Conservation (phyloP, 2,888 invertebrate species). For the Polydrusus pterygomalis region DNA sequence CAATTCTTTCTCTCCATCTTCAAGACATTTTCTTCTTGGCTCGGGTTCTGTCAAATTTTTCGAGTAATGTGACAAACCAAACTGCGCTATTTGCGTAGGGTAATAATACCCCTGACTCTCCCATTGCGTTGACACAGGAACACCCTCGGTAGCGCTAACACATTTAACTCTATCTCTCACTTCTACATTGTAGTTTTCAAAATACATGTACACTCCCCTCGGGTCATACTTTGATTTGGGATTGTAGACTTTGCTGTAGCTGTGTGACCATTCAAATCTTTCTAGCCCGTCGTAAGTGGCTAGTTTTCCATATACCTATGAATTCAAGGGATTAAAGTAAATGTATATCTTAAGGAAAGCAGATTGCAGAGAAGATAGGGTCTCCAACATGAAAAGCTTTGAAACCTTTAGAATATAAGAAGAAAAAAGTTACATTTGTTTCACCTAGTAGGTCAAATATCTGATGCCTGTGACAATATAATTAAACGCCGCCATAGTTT, state of each 20-base stretch:
- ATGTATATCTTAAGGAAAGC: too few relatives aligned
- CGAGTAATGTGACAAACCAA: constrained; percentile 97
- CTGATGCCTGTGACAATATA: too few relatives aligned
- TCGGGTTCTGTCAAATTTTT: constrained; percentile 92
- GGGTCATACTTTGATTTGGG: constrained; percentile 93
- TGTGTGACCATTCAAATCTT: constrained; percentile 95
- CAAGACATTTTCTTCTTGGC: constrained; percentile 82
- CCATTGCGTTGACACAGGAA: constrained; percentile 98
- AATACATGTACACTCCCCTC: constrained; percentile 94
- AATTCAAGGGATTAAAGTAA: too few relatives aligned
- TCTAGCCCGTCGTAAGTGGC: constrained; percentile 83
- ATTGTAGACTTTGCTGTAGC: constrained; percentile 92
- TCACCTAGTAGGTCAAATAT: too few relatives aligned
- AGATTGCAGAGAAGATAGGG: too few relatives aligned
- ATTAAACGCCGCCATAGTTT: too few relatives aligned
- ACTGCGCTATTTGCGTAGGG: constrained; percentile 99
- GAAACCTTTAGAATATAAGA: too few relatives aligned
- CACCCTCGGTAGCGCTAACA: constrained; percentile 94
- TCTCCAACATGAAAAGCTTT: too few relatives aligned
- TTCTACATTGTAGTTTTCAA: constrained; percentile 98
- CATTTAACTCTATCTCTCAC: constrained; percentile 92
- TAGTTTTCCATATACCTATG: constrained; percentile 85
- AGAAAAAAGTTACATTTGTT: too few relatives aligned
- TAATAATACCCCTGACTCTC: constrained; percentile 96
- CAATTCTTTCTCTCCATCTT: constrained; percentile 75